Base-by-base conservation (phyloP, 2,113 vertebrate species). In the Coptodon rendalli region DNA sequence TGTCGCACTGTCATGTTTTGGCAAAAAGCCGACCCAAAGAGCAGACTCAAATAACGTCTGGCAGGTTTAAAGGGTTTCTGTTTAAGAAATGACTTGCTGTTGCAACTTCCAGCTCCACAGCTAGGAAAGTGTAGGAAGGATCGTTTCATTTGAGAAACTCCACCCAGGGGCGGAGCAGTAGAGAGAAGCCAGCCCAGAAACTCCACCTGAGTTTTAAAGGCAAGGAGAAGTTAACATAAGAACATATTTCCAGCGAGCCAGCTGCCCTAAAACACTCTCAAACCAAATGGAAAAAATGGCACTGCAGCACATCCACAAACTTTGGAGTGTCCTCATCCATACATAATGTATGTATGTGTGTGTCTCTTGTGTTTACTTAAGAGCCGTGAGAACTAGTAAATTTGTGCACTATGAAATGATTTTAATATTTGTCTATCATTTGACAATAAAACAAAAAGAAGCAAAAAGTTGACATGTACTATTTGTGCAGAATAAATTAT, bases 221-320 rank as follows among this genome's bases (percentile, higher is more conserved):
- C 14, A 59, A 29, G 24, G 24, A 29, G 13, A 59, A 59, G 27
- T 59, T 59, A 31, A 59, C 56, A 31, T 9, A 31, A 59, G 27
- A 59, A 31, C 7, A 59, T 31, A 59, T 59, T 59, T 59, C 56
- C 56, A 59, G 14, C 43, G n/a, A n/a, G n/a, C n/a, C 56, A 17
- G 56, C 7, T 31, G 14, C 27, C 27, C 57, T 31, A 31, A 14
- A 59, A 17, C 57, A 31, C 57, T 59, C 57, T 59, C 57, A 31
- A 59, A 31, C 0, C 14, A 59, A 59, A 59, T 31, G 57, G 57
- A 59, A 59, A 59, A 59, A 31, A 31, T 59, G 27, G 1, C 57
- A 9, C 27, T 59, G 7, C 57, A 17, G 27, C 27, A 0, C 27
- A 59, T 59, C 27, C 57, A 1, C 0, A 1, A 17, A 59, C 27